Conservation (phyloP, 2,888 invertebrate species). For the Yponomeuta plumbellus region DNA sequence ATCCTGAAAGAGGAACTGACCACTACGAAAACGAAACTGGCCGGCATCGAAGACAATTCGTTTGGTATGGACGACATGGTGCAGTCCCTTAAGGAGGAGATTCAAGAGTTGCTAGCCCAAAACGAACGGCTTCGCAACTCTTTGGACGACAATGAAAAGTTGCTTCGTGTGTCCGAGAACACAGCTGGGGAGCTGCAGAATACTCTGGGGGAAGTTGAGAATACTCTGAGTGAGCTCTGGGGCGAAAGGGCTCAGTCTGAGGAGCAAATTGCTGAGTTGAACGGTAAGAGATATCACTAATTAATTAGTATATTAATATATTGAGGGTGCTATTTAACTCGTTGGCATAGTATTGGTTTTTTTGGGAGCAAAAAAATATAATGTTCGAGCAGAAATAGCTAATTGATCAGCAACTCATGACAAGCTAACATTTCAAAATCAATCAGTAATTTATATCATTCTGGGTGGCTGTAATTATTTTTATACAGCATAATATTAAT, state of each 20-base stretch:
- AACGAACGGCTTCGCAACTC: slow-evolving; percentile 80
- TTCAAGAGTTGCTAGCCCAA: slow-evolving; percentile 71
- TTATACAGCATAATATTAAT: too few relatives aligned
- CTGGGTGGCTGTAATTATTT: too few relatives aligned
- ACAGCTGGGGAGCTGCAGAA: slow-evolving; percentile 89
- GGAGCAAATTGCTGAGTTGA: slow-evolving; percentile 69
- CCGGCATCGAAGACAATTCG: slow-evolving; percentile 82
- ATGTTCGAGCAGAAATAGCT: too few relatives aligned
- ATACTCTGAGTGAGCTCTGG: slow-evolving; percentile 80
- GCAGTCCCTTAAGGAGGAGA: slow-evolving; percentile 79
- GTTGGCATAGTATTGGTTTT: too few relatives aligned
- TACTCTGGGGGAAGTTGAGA: slow-evolving; percentile 83
- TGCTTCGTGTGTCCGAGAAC: slow-evolving; percentile 81
- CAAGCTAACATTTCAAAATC: too few relatives aligned
- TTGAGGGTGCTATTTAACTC: too few relatives aligned
- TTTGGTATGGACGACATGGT: slow-evolving; percentile 85
- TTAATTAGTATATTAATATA: too few relatives aligned
- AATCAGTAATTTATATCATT: too few relatives aligned
- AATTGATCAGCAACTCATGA: too few relatives aligned
- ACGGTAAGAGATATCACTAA: slow-evolving; percentile 40
- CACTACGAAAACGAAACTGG: slow-evolving; percentile 75
- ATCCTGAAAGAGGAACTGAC: slow-evolving; percentile 79
- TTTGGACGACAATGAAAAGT: slow-evolving; percentile 79
- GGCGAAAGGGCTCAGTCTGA: slow-evolving; percentile 62
- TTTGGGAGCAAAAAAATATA: too few relatives aligned